Percentiles rank a stretch among this genome's conserved stretches.
phyloP scores from a whole-genome alignment of 2,888 invertebrate species.

The Rhamnusium bicolor region DNA sequence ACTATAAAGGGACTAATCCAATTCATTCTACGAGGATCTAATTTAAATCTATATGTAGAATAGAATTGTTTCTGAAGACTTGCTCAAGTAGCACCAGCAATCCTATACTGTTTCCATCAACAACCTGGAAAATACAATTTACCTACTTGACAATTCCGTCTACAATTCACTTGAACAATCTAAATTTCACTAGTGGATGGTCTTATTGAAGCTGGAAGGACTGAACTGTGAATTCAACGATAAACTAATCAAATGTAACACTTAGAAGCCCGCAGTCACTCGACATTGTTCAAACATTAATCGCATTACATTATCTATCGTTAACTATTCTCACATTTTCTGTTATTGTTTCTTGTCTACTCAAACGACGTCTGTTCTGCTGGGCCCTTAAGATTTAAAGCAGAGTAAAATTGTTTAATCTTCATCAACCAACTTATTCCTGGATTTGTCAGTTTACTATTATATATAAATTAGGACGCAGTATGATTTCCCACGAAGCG shows the following conservation, averaged over 20 bases:
- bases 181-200: neutral
- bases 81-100: neutral
- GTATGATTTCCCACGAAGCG: neutral
- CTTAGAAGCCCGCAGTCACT: neutral
- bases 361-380: neutral
- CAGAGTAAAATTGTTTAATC: neutral
- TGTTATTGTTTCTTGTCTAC: neutral
- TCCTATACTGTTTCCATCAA: neutral
- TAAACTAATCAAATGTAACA: constrained; percentile 22
- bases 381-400: neutral
- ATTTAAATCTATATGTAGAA: neutral
- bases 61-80: neutral
- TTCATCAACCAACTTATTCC: neutral
- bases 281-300: constrained; percentile 18
- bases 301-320: constrained; percentile 11
- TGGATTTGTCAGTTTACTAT: neutral
- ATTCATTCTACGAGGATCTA: neutral
- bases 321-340: constrained; percentile 10
- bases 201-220: neutral
- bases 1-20: neutral
- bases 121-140: constrained; percentile 7
- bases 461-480: neutral
- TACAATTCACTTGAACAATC: neutral
- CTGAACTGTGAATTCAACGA: constrained; percentile 16
- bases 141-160: constrained; percentile 8